Conservation (phyloP, 2,888 invertebrate species). For the Nezara viridula region DNA sequence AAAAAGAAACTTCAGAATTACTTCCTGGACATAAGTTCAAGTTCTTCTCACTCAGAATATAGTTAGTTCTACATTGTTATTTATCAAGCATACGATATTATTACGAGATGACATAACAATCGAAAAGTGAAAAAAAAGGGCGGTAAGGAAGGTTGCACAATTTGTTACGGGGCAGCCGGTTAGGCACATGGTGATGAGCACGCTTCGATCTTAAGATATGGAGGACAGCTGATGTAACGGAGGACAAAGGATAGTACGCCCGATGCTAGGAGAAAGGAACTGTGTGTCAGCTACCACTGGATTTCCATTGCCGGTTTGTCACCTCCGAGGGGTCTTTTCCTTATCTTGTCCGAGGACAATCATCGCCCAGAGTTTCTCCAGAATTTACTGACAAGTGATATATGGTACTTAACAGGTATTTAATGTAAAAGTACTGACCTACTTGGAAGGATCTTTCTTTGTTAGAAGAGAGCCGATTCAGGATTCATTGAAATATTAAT, state of each 20-base stretch:
- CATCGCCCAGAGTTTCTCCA: background rate
- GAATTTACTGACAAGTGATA: no score
- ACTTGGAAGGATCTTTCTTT: no score
- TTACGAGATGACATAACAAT: background rate
- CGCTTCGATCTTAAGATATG: background rate
- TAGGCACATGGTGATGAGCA: constrained; percentile 16
- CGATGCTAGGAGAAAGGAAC: background rate
- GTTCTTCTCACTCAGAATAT: background rate
- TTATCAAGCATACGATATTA: background rate
- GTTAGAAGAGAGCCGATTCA: no score
- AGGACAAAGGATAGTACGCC: background rate
- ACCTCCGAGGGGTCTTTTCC: background rate
- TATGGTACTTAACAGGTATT: no score
- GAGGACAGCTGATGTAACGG: background rate
- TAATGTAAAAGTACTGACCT: no score
- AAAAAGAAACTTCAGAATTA: no score
- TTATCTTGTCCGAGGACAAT: background rate
- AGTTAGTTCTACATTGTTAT: background rate
- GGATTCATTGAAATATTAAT: no score
- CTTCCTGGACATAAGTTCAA: background rate
- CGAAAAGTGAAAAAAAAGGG: constrained; percentile 23
- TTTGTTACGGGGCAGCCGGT: constrained; percentile 11
- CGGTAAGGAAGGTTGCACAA: background rate
- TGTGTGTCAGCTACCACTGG: background rate
- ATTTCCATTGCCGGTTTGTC: background rate